Evolutionary conservation across 2,797 vertebrate genomes (phyloP).

Genomic region (Ataeniobius toweri): DNA sequence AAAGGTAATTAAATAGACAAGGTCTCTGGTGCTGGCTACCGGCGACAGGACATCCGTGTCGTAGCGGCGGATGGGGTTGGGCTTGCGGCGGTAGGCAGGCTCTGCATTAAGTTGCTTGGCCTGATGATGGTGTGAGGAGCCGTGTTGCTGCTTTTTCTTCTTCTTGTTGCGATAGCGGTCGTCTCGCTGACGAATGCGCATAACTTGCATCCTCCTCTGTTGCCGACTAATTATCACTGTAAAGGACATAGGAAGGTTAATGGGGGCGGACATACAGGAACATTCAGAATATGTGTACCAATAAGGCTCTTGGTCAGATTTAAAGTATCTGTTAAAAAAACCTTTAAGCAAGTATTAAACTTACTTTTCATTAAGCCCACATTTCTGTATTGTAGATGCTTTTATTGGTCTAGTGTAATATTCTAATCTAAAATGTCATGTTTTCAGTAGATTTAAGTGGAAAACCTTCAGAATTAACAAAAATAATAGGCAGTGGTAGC

Average conservation of each 20-base stretch:
- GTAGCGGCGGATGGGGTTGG: constrained; percentile 94
- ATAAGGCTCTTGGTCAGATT: too few species aligned
- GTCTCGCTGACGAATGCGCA: constrained; percentile 94
- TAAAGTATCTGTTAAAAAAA: too few species aligned
- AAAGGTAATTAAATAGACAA: background rate
- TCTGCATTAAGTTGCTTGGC: constrained; percentile 86
- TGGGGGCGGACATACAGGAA: too few species aligned
- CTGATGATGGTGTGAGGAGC: constrained; percentile 73
- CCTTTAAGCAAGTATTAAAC: background rate
- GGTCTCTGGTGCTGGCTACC: constrained; percentile 73
- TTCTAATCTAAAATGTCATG: too few species aligned
- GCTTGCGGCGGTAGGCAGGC: constrained; percentile 93
- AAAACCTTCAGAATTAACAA: background rate
- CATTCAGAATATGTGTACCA: too few species aligned
- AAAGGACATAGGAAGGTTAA: background rate
- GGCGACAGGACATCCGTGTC: constrained; percentile 97
- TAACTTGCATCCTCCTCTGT: constrained; percentile 92
- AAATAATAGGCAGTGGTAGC: background rate
- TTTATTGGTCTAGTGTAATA: too few species aligned
- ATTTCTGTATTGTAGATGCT: too few species aligned
- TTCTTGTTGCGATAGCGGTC: constrained; percentile 89
- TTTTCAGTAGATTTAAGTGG: background rate
- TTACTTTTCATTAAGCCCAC: too few species aligned
- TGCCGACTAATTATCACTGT: constrained; percentile 96
- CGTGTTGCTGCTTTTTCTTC: constrained; percentile 80